Base-by-base conservation (phyloP, 1,140 invertebrate species). In the Ceratosolen fusciceps region DNA sequence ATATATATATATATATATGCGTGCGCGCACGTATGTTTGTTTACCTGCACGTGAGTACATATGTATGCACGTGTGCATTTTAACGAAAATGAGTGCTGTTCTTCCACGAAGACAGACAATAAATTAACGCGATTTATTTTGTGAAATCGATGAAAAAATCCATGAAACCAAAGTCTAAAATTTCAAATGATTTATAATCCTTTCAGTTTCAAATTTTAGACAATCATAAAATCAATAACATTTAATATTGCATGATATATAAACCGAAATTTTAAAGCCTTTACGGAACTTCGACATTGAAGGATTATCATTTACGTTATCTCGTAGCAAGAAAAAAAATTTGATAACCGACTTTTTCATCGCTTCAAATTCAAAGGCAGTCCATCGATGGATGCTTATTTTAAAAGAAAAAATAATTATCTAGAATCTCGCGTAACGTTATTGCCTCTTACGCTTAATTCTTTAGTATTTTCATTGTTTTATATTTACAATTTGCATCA, bases 61-160 rank as follows among this genome's bases (percentile, higher is more conserved):
- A 65, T 37, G 60, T 71, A 52, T 70, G 70, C 58, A 43, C 70
- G 75, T 49, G 75, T 80, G 71, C 70, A 75, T 80, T 68, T 74
- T 79, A n/a, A n/a, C n/a, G 71, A 72, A 71, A 58, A 49, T 79
- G 24, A 74, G 49, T 43, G 16, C 62, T 79, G 71, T 52, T 70
- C 58, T 75, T 80, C 47, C 37, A 71, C 9, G 34, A 74, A 74
- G 77, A 65, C 77, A 79, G 49, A 74, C 54, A 80, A 80, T 80
- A 74, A 79, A 72, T 79, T 79, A 65, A 79, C 70, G 62, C 71
- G 49, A 67, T 47, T 56, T 43, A 12, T 67, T 74, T 67, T 34
- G 34, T 26, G 43, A 79, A 79, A 34, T 16, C 49, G 47, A 79
- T 68, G 34, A 79, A 52, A 74, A 56, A 74, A 74, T 74, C 67